Conservation (phyloP, 2,888 invertebrate genomes). For the Ctenicera cuprea region DNA sequence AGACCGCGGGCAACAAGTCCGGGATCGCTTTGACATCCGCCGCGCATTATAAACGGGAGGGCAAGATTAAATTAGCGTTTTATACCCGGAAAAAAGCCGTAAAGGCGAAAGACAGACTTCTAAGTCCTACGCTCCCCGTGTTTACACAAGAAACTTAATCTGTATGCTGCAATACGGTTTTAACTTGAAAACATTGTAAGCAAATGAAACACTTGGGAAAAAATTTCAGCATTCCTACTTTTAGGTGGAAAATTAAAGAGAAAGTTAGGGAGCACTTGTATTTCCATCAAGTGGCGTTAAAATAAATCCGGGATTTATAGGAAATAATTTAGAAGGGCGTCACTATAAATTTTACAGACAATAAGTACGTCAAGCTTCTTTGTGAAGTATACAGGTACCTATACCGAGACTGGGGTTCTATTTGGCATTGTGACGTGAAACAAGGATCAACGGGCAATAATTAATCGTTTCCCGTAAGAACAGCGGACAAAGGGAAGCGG, state of each 20-base stretch:
- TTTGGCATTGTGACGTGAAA: conserved; percentile 66
- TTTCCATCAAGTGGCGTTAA: neutral
- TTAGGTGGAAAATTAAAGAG: too few species aligned
- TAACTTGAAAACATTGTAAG: conserved; percentile 49
- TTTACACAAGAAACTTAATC: conserved; percentile 59
- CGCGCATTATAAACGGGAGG: conserved; percentile 61
- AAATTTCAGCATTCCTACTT: conserved; percentile 38
- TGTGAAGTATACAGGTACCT: conserved; percentile 45
- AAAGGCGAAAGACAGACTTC: conserved; percentile 61
- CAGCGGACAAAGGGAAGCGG: conserved; percentile 68
- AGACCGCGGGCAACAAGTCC: conserved; percentile 69
- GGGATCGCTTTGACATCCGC: conserved; percentile 62
- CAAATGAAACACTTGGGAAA: conserved; percentile 51
- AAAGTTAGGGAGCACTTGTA: conserved; percentile 14
- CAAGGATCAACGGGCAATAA: conserved; percentile 70
- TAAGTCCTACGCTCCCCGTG: conserved; percentile 57
- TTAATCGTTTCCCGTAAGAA: conserved; percentile 72
- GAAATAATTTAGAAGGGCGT: conserved; percentile 46
- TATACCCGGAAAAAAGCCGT: conserved; percentile 63
- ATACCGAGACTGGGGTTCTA: conserved; percentile 38
- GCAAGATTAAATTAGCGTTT: conserved; percentile 66
- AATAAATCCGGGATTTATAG: conserved; percentile 39
- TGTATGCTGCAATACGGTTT: conserved; percentile 52
- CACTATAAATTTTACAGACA: conserved; percentile 46
- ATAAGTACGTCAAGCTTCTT: conserved; percentile 46